These are phyloP conservation scores for Hippocampus mohnikei DNA, from an alignment of 2,113 vertebrate genomes.

Conservation along the genomic window DNA sequence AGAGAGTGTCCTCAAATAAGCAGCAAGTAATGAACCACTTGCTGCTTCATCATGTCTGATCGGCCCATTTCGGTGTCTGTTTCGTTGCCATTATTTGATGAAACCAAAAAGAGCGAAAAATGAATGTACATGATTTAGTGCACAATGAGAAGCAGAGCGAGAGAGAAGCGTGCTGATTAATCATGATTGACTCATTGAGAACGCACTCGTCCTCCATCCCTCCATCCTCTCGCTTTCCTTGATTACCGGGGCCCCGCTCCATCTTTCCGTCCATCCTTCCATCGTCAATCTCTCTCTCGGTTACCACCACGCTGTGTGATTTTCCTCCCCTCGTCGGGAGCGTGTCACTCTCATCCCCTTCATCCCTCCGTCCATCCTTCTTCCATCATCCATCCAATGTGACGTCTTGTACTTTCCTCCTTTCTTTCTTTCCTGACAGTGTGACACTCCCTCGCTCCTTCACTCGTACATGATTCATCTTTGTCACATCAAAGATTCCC, in stretches of 20 bases:
- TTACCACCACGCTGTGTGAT: slow-evolving; percentile 22
- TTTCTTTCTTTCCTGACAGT: slow-evolving; percentile 13
- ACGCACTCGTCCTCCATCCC: slow-evolving; percentile 52
- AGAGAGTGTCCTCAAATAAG: neutral
- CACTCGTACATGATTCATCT: slow-evolving; percentile 16
- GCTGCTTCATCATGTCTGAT: neutral
- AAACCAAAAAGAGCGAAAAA: neutral
- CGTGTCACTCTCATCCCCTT: slow-evolving; percentile 62
- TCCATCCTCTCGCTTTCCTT: slow-evolving; percentile 55
- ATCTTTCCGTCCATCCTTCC: slow-evolving; percentile 35
- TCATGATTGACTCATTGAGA: slow-evolving; percentile 76
- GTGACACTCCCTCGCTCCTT: slow-evolving; percentile 37
- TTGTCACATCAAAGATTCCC: neutral
- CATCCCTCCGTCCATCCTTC: slow-evolving; percentile 32
- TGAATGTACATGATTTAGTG: slow-evolving; percentile 23
- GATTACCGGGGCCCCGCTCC: slow-evolving; percentile 64
- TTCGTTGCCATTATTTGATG: neutral
- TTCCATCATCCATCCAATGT: slow-evolving; percentile 17
- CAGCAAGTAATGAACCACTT: neutral
- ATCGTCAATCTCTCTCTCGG: slow-evolving; percentile 9
- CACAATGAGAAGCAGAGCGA: slow-evolving; percentile 1
- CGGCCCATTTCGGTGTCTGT: no score
- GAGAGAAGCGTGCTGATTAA: slow-evolving; percentile 71
- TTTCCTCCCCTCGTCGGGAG: slow-evolving; percentile 34
- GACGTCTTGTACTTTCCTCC: slow-evolving; percentile 26